Percentiles rank a stretch among this genome's conserved stretches.
These are phyloP conservation scores for Corythornis vintsioides DNA, from an alignment of 2,113 vertebrate species.

Conservation along the genomic window DNA sequence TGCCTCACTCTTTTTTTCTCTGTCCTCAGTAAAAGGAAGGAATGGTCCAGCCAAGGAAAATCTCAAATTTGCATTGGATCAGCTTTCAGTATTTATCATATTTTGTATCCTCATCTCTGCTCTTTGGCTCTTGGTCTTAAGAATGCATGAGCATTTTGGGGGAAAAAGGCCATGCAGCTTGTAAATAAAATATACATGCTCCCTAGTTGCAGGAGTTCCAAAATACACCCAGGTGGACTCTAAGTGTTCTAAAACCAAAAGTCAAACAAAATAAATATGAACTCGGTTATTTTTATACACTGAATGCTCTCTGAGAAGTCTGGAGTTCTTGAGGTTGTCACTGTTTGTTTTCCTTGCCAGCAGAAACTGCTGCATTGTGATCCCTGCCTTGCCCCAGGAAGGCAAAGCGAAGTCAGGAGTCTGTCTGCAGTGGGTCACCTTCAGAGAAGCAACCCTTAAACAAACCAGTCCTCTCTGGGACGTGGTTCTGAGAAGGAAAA, in stretches of 20 bases:
- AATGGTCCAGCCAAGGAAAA: neutral
- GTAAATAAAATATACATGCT: conserved; percentile 6
- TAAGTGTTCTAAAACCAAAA: conserved; percentile 4
- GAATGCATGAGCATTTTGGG: neutral
- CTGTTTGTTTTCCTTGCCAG: conserved; percentile 40
- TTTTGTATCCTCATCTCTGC: neutral
- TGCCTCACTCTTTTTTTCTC: neutral
- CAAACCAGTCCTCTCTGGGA: neutral
- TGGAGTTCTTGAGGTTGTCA: conserved; percentile 6
- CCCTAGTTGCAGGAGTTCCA: neutral
- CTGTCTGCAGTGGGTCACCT: conserved; percentile 13
- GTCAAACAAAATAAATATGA: conserved; percentile 21
- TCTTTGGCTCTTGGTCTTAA: neutral
- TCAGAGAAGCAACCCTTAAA: conserved; percentile 13
- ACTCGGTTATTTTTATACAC: conserved; percentile 15
- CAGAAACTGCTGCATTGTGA: conserved; percentile 43
- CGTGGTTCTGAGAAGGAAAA: neutral
- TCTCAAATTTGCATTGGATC: neutral
- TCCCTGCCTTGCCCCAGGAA: conserved; percentile 34
- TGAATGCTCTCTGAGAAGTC: conserved; percentile 14
- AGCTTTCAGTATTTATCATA: neutral
- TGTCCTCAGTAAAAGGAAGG: neutral
- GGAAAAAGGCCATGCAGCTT: neutral
- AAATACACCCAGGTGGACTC: neutral
- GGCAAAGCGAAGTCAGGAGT: neutral